These are phyloP conservation scores for Callorhinus ursinus DNA, from an alignment of 2,113 vertebrate genomes.

Conservation along the genomic window DNA sequence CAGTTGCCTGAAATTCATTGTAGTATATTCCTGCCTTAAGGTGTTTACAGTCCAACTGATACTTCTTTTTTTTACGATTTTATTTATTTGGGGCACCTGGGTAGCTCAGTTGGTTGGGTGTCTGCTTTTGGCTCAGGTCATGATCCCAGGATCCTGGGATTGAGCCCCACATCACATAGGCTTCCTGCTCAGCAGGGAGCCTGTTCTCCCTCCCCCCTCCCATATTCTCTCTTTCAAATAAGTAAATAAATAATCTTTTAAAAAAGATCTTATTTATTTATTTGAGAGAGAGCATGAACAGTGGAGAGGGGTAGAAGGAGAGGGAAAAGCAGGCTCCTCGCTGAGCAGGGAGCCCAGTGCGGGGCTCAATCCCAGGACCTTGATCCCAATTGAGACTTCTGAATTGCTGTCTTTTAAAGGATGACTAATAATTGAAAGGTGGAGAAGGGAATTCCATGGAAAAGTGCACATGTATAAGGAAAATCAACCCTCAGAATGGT, in stretches of 20 bases:
- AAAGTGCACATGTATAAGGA: not conserved
- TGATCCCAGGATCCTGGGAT: too few species aligned
- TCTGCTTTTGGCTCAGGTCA: too few species aligned
- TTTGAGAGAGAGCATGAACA: not conserved
- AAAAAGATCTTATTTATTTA: too few species aligned
- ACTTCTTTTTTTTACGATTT: not conserved
- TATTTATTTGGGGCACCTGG: too few species aligned
- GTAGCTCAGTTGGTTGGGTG: too few species aligned
- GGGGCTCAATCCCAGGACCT: not conserved
- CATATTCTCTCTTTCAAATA: too few species aligned
- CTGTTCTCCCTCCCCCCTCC: too few species aligned
- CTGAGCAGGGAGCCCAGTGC: not conserved
- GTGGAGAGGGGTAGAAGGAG: not conserved
- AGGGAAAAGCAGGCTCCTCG: not conserved
- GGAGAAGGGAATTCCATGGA: not conserved
- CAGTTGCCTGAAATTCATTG: not conserved
- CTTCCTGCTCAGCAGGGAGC: too few species aligned
- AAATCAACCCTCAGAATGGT: not conserved
- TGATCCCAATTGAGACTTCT: not conserved
- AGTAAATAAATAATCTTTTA: too few species aligned
- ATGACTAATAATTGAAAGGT: not conserved
- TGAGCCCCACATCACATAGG: too few species aligned
- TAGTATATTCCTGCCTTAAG: not conserved
- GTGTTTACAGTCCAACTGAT: not conserved
- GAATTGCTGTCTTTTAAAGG: not conserved